These are phyloP conservation scores for Geopemphigus sp. DNA, from an alignment of 1,140 invertebrate genomes.

Conservation along the genomic window DNA sequence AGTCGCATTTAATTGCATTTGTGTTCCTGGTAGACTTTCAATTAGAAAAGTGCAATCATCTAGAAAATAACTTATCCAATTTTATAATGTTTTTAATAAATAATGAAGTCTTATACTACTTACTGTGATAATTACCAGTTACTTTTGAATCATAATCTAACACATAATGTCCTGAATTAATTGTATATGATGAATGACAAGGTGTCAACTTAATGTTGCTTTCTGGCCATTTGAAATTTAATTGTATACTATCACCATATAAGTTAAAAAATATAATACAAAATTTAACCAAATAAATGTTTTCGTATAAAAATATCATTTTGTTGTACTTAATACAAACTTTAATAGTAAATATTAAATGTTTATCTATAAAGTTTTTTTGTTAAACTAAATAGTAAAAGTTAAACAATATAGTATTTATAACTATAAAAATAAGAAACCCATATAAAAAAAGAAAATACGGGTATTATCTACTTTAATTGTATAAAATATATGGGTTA, in stretches of 20 bases:
- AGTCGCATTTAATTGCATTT: constrained; percentile 16
- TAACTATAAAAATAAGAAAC: background rate
- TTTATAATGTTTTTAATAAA: background rate
- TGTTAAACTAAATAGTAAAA: constrained; percentile 16
- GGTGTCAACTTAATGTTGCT: constrained; percentile 30
- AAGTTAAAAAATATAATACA: constrained; percentile 5
- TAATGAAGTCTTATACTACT: background rate
- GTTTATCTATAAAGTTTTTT: background rate
- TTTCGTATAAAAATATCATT: background rate
- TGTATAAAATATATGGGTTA: constrained; percentile 10
- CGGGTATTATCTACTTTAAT: background rate
- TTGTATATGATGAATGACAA: constrained; percentile 39
- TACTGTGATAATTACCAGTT: constrained; percentile 32
- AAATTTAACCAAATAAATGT: background rate
- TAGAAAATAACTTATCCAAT: background rate
- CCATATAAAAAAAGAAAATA: background rate
- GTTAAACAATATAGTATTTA: constrained; percentile 24
- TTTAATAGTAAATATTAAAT: background rate
- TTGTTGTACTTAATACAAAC: background rate
- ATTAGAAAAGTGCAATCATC: constrained; percentile 42
- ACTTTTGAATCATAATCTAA: constrained; percentile 38
- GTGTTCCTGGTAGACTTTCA: constrained; percentile 27
- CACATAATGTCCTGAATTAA: constrained; percentile 6
- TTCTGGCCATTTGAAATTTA: constrained; percentile 32
- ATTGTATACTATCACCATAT: background rate